These are phyloP conservation scores for Steromphala cineraria DNA, from an alignment of 2,888 invertebrate genomes.

Conservation along the genomic window DNA sequence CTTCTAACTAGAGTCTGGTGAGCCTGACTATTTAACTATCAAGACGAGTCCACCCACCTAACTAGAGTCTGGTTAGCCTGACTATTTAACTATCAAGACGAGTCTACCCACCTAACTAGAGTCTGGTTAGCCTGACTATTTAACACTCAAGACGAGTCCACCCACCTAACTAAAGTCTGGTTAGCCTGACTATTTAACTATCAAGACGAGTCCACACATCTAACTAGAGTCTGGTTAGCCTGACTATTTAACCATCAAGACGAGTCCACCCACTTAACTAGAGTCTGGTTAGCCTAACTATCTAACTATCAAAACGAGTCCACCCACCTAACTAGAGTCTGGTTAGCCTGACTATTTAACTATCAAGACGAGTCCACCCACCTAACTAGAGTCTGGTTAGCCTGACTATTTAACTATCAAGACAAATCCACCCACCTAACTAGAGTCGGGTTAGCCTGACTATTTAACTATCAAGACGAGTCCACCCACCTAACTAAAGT, in stretches of 20 bases:
- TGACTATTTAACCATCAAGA: too few relatives aligned
- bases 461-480: too few relatives aligned
- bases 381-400: constrained; percentile 89
- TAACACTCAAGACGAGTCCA: not conserved
- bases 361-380: constrained; percentile 39
- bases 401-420: too few relatives aligned
- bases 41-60: constrained; percentile 75
- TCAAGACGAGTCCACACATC: constrained; percentile 73
- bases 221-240: constrained; percentile 87
- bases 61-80: constrained; percentile 87
- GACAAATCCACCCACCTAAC: too few relatives aligned
- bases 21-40: not conserved
- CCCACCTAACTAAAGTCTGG: not conserved
- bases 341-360: not conserved
- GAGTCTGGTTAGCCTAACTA: too few relatives aligned
- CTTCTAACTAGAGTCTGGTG: not conserved
- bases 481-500: too few relatives aligned
- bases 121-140: too few relatives aligned
- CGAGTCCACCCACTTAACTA: too few relatives aligned
- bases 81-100: too few relatives aligned
- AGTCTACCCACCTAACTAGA: too few relatives aligned
- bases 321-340: not conserved
- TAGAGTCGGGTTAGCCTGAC: too few relatives aligned
- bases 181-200: not conserved
- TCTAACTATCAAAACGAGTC: too few relatives aligned